Percentiles rank a stretch among this genome's conserved stretches.
Conservation (phyloP, 2,113 vertebrate species). For the Nasalis larvatus region DNA sequence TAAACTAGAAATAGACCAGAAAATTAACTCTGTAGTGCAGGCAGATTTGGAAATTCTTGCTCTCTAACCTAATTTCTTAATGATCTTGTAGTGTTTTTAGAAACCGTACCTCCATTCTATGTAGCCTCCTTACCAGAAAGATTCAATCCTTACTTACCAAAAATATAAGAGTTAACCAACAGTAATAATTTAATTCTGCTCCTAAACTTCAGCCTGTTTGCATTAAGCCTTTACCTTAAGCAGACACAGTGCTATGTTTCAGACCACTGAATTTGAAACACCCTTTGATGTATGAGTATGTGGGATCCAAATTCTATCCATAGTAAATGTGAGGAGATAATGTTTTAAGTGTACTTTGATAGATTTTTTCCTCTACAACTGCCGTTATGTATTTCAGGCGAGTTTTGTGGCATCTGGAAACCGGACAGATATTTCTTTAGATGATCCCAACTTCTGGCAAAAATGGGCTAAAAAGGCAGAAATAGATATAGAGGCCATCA, state of each 20-base stretch:
- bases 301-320: background rate
- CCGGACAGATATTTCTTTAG: conserved; percentile 98
- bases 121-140: background rate
- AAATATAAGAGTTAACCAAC: background rate
- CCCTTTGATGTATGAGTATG: background rate
- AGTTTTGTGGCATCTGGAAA: conserved; percentile 99
- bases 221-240: background rate
- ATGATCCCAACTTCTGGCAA: conserved; percentile 99
- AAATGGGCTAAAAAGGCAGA: conserved; percentile 99
- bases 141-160: background rate
- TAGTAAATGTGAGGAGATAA: conserved; percentile 6
- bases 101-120: background rate
- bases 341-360: background rate
- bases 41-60: background rate
- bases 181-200: background rate
- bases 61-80: conserved; percentile 19
- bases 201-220: background rate
- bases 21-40: background rate
- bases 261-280: background rate
- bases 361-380: conserved; percentile 42
- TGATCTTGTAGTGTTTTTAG: background rate
- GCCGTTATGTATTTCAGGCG: conserved; percentile 88
- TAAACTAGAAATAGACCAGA: background rate
- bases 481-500: conserved; percentile 95
- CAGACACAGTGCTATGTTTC: background rate